A percentile compares a stretch with the other conserved stretches of the same genome.
phyloP scores from a whole-genome alignment of 1,140 invertebrate species.

The Drosophila yakuba region DNA sequence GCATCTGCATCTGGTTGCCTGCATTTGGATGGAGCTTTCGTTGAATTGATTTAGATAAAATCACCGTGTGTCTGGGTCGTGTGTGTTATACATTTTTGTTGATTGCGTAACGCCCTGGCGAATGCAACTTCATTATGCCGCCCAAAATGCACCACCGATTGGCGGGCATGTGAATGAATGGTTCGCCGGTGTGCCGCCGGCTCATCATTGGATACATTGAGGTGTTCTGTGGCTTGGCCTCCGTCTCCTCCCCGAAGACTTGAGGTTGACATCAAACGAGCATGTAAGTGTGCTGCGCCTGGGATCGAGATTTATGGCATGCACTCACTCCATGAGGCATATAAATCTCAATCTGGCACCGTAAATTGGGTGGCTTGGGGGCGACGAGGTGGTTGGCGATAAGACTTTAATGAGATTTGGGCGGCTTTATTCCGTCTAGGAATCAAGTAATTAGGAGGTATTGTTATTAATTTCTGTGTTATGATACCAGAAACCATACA shows the following conservation, averaged over 20 bases:
- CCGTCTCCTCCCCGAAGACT: background rate
- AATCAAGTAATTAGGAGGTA: background rate
- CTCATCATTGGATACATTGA: constrained; percentile 51
- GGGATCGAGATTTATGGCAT: constrained; percentile 42
- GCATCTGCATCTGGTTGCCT: constrained; percentile 40
- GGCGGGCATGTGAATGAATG: constrained; percentile 47
- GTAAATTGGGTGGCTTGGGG: constrained; percentile 1
- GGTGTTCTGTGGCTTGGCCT: constrained; percentile 15
- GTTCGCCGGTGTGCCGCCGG: constrained; percentile 18
- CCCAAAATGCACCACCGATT: constrained; percentile 28
- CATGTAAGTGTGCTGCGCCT: constrained; percentile 34
- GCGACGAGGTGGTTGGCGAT: constrained; percentile 1
- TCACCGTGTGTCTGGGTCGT: constrained; percentile 39
- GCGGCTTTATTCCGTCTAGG: background rate
- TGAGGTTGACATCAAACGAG: constrained; percentile 46
- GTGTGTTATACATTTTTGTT: constrained; percentile 58
- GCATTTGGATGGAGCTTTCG: constrained; percentile 51
- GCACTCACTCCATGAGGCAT: constrained; percentile 38
- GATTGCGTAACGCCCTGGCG: constrained; percentile 65
- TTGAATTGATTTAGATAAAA: constrained; percentile 82
- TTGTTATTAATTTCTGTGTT: background rate
- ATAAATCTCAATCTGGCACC: constrained; percentile 52
- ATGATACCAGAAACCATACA: no score
- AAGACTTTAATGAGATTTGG: constrained; percentile 37
- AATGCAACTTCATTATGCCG: constrained; percentile 63